Conservation (phyloP, 2,888 invertebrate species). For the Mantis religiosa region DNA sequence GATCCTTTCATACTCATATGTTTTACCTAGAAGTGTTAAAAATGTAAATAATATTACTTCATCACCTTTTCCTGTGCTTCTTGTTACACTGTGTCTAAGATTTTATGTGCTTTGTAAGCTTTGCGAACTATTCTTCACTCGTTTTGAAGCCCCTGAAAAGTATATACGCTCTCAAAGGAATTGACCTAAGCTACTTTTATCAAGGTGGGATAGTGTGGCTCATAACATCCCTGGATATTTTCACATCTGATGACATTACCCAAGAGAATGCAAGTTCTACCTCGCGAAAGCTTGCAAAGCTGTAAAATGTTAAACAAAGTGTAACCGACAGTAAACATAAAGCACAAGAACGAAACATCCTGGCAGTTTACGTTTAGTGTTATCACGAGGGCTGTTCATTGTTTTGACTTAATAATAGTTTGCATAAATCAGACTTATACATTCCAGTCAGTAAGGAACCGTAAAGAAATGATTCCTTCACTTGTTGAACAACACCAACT, state of each 20-base stretch:
- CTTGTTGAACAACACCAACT: too few species aligned
- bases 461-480: too few species aligned
- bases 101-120: neutral
- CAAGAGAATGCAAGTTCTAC: neutral
- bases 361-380: neutral
- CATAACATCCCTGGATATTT: neutral
- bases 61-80: neutral
- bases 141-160: neutral
- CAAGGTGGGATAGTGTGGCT: neutral
- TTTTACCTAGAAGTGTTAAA: too few species aligned
- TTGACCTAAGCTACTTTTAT: neutral
- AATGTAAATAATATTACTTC: neutral
- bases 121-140: neutral
- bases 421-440: too few species aligned
- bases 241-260: neutral
- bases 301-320: neutral
- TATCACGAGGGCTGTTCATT: neutral
- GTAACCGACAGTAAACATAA: neutral
- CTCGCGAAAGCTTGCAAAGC: neutral
- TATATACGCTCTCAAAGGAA: neutral
- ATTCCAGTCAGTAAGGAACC: too few species aligned
- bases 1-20: too few species aligned
- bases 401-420: too few species aligned
- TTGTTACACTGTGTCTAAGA: neutral
- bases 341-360: neutral